Conservation (phyloP, 2,113 vertebrate genomes). For the Lepus timidus region DNA sequence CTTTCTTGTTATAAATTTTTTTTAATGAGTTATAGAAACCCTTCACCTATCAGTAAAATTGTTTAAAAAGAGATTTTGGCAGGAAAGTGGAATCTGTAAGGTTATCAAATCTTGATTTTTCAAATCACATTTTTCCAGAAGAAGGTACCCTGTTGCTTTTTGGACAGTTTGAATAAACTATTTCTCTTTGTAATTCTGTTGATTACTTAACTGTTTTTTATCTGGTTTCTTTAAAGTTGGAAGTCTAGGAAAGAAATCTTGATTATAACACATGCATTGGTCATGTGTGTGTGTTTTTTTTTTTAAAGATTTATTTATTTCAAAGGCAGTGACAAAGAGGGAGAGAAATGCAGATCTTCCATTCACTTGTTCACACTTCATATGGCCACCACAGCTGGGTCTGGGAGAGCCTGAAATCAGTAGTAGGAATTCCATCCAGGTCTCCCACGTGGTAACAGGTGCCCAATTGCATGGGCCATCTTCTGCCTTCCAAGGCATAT, state of each 20-base stretch:
- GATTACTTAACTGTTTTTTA: background rate
- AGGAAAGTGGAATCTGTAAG: slow-evolving; percentile 2
- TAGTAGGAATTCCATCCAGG: too few species aligned
- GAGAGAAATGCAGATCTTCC: too few species aligned
- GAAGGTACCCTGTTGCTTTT: background rate
- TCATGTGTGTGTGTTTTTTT: background rate
- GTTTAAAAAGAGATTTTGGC: slow-evolving; percentile 23
- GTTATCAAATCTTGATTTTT: slow-evolving; percentile 41
- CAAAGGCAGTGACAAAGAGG: too few species aligned
- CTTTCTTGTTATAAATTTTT: background rate
- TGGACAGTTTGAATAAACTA: background rate
- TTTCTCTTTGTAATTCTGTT: slow-evolving; percentile 46
- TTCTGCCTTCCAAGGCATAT: too few species aligned
- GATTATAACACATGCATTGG: background rate
- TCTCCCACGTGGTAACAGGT: too few species aligned
- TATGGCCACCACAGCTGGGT: too few species aligned
- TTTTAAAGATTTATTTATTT: too few species aligned
- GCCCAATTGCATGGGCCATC: too few species aligned
- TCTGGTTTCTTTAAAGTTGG: slow-evolving; percentile 18
- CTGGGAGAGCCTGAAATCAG: too few species aligned
- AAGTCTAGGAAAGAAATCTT: background rate
- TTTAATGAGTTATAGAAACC: slow-evolving; percentile 34
- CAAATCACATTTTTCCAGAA: background rate
- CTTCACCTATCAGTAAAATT: background rate
- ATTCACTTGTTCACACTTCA: too few species aligned